Evolutionary conservation across 2,113 vertebrate genomes (phyloP).

Genomic region (Alligator mississippiensis): DNA sequence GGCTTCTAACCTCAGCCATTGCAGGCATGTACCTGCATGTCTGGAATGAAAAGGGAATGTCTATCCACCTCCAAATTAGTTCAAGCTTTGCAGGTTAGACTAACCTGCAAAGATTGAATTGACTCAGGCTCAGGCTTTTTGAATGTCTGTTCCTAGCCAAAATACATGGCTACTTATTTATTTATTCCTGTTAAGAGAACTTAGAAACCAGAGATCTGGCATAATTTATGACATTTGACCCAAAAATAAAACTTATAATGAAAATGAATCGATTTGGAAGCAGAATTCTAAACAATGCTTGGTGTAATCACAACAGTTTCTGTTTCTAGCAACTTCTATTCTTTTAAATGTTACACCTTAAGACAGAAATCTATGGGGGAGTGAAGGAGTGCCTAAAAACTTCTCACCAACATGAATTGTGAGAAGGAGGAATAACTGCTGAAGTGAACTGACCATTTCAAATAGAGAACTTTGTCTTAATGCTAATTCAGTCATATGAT

Average conservation of each 20-base stretch:
- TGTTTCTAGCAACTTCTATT: neutral
- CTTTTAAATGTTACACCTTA: neutral
- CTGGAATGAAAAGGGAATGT: no score
- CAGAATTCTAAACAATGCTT: neutral
- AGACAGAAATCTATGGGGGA: neutral
- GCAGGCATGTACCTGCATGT: no score
- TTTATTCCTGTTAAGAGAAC: neutral
- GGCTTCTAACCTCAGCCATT: no score
- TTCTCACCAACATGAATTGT: neutral
- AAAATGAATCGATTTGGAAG: neutral
- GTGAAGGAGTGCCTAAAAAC: neutral
- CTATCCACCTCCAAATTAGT: no score
- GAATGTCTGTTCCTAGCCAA: no score
- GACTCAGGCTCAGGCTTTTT: no score
- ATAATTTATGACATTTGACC: neutral
- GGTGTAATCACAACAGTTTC: neutral
- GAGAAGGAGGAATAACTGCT: neutral
- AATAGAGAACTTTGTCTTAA: neutral
- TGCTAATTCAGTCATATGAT: neutral
- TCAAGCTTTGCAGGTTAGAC: no score
- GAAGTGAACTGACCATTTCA: neutral
- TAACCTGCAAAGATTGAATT: no score
- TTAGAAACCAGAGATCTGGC: fast-evolving
- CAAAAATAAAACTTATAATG: neutral
- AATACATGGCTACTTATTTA: neutral